Base-by-base conservation (phyloP, 2,113 vertebrate genomes). In the Pogonocichla stellata region DNA sequence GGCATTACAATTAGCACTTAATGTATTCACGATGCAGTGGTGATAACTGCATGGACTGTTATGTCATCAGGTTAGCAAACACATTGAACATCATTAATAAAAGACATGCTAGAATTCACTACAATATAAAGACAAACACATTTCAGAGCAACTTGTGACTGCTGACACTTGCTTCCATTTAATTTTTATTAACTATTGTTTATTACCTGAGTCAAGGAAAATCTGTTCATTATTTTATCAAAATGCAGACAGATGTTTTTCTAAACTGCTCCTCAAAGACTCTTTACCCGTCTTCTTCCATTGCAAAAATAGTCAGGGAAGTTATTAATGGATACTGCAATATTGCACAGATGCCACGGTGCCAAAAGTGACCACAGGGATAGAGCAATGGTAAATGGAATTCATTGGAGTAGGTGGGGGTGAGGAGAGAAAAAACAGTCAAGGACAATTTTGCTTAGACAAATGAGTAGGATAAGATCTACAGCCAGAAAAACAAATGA, bases 401-500 rank as follows among this genome's bases (percentile, higher is more conserved):
- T 89, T 89, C 72, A 31, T 34, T 74, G 43, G 43, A 51, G 10
- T 45, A 71, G 16, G 19, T 43, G 23, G 10, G 23, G 23, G 3
- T 34, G 60, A 64, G 61, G 64, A 85, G 90, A 36, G 43, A 75
- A 82, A 82, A 91, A 97, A 88, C 3, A 66, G 45, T 74, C 86
- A 97, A 97, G 85, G 90, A 95, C 64, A 95, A 75, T 95, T 94
- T 96, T 96, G 84, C 83, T 96, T 95, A 96, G 95, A 97, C 77
- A 97, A 98, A 97, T 73, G 86, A 96, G 64, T 48, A 96, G 67
- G 64, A 92, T 92, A 91, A 96, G 71, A 95, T 93, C 94, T 91
- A 95, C 43, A 96, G 91, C 50, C 84, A 96, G 78, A 73, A 96
- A 96, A 97, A 97, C 70, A 97, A 96, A 98, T 95, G 84, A 97